Conservation (phyloP, 2,113 vertebrate genomes). For the Periophthalmus modestus region DNA sequence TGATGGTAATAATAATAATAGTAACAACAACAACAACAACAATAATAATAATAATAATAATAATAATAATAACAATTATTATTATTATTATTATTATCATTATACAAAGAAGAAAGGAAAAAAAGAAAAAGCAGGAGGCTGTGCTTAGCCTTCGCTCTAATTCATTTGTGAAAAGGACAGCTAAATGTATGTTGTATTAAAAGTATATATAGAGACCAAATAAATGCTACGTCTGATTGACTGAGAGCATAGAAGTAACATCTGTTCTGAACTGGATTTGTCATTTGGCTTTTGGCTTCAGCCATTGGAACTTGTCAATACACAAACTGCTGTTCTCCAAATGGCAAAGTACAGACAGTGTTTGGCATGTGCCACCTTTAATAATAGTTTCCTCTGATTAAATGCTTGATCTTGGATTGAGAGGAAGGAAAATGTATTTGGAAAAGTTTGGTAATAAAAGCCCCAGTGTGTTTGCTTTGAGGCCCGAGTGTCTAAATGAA, state of each 20-base stretch:
- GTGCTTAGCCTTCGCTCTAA: background rate
- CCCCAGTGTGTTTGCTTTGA: slow-evolving; percentile 62
- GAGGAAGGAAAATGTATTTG: slow-evolving; percentile 43
- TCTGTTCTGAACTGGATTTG: background rate
- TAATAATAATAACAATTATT: background rate
- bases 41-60: too few species aligned
- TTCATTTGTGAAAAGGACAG: background rate
- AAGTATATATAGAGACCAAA: background rate
- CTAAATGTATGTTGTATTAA: background rate
- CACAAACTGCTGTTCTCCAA: slow-evolving; percentile 22
- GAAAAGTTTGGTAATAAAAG: slow-evolving; percentile 63
- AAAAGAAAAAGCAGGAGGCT: background rate
- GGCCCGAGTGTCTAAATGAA: slow-evolving; percentile 55
- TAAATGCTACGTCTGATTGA: background rate
- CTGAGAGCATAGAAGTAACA: background rate
- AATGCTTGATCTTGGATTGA: slow-evolving; percentile 56
- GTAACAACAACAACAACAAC: too few species aligned
- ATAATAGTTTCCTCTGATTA: slow-evolving; percentile 56
- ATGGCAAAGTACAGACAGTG: slow-evolving; percentile 37
- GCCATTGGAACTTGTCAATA: slow-evolving; percentile 24
- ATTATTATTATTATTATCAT: too few species aligned
- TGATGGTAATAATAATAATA: too few species aligned
- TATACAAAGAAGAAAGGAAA: too few species aligned
- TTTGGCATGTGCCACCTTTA: slow-evolving; percentile 47
- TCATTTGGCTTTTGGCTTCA: slow-evolving; percentile 16